A percentile compares a stretch with the other conserved stretches of the same genome.
These are phyloP conservation scores for Papilio protenor DNA, from an alignment of 2,888 invertebrate genomes.

Conservation along the genomic window DNA sequence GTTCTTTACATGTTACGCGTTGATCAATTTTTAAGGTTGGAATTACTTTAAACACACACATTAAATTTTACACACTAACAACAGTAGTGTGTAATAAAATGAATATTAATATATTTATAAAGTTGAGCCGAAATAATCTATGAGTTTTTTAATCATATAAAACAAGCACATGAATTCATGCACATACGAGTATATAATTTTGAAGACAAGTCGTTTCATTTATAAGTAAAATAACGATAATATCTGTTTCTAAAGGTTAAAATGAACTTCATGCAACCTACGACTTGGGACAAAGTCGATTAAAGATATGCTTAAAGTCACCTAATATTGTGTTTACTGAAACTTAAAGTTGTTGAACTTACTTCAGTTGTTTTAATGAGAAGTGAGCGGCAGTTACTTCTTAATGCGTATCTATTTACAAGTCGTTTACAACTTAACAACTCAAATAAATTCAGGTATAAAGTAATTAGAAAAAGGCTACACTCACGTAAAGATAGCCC, in stretches of 20 bases:
- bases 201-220: background rate
- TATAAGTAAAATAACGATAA: background rate
- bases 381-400: constrained; percentile 23
- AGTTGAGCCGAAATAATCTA: background rate
- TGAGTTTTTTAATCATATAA: too few relatives aligned
- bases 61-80: background rate
- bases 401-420: constrained; percentile 31
- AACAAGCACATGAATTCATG: background rate
- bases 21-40: background rate
- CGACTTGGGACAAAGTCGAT: constrained; percentile 13
- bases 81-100: background rate
- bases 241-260: background rate
- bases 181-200: background rate
- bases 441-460: constrained; percentile 7
- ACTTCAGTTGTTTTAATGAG: constrained; percentile 52
- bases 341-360: constrained; percentile 50
- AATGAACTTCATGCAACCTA: constrained; percentile 5
- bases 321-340: constrained; percentile 39
- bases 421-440: constrained; percentile 31
- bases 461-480: background rate
- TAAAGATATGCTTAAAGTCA: constrained; percentile 29
- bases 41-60: too few relatives aligned
- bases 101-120: background rate
- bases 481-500: background rate
- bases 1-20: background rate